A percentile compares a stretch with the other conserved stretches of the same genome.
Evolutionary conservation across 2,113 vertebrate genomes (phyloP).

Genomic region (Percina caprodes): DNA sequence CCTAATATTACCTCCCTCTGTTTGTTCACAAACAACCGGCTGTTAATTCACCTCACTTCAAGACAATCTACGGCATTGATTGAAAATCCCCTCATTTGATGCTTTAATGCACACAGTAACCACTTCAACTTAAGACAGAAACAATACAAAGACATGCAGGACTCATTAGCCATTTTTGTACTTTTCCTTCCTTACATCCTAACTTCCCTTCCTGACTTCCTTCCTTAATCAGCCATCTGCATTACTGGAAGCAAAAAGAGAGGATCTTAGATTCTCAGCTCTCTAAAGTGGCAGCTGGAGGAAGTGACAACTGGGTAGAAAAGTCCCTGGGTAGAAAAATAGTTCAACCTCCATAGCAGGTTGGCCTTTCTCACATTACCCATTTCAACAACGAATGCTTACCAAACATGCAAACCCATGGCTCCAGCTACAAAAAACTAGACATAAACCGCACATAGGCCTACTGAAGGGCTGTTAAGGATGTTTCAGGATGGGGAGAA

Average conservation of each 20-base stretch:
- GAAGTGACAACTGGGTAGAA: slow-evolving; percentile 71
- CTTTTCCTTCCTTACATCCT: slow-evolving; percentile 64
- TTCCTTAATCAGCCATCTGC: slow-evolving; percentile 41
- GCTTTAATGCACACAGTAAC: slow-evolving; percentile 34
- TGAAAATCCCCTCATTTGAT: slow-evolving; percentile 44
- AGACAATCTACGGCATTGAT: slow-evolving; percentile 14
- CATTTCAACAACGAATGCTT: slow-evolving; percentile 44
- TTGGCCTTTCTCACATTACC: slow-evolving; percentile 71
- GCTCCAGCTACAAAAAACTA: slow-evolving; percentile 52
- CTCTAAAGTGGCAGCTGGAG: slow-evolving; percentile 71
- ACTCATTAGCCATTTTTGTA: slow-evolving; percentile 35
- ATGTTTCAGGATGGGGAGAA: slow-evolving; percentile 42
- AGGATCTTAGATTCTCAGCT: slow-evolving; percentile 48
- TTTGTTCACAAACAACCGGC: slow-evolving; percentile 40
- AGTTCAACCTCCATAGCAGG: slow-evolving; percentile 44
- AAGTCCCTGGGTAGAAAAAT: slow-evolving; percentile 52
- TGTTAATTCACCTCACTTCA: slow-evolving; percentile 38
- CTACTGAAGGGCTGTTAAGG: not conserved
- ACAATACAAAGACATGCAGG: slow-evolving; percentile 46
- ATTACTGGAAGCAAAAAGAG: slow-evolving; percentile 30
- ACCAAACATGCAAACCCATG: slow-evolving; percentile 28
- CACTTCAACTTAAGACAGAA: slow-evolving; percentile 1
- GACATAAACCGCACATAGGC: slow-evolving; percentile 46
- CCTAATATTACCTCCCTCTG: slow-evolving; percentile 46
- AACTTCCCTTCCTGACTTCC: slow-evolving; percentile 61